Percentiles rank a stretch among this genome's conserved stretches.
These are phyloP conservation scores for Pantherophis alleghaniensis DNA, from an alignment of 2,797 vertebrate species.

Conservation along the genomic window DNA sequence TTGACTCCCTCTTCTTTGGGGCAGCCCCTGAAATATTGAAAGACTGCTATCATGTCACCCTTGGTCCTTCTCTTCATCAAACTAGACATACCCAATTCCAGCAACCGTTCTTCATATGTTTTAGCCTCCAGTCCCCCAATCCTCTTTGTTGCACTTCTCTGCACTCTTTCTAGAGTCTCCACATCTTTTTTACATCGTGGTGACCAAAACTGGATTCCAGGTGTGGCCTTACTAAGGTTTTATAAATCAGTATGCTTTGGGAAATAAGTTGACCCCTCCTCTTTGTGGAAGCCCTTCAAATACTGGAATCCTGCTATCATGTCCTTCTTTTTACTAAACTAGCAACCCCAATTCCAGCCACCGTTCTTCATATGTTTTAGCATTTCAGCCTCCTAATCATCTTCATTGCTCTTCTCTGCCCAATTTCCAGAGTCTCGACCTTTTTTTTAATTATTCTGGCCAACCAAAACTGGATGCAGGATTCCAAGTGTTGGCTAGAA, in stretches of 20 bases:
- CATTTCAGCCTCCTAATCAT: neutral
- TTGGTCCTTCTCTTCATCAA: fast-evolving
- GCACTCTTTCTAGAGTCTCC: neutral
- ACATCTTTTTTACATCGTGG: neutral
- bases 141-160: neutral
- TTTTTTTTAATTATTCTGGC: neutral
- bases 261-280: too few species aligned
- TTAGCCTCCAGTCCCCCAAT: neutral
- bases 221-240: neutral
- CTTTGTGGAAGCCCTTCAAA: neutral
- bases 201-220: neutral
- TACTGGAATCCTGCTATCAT: neutral
- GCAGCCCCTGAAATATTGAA: neutral
- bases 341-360: neutral
- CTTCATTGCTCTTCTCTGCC: neutral
- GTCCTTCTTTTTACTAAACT: too few species aligned
- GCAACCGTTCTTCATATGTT: neutral
- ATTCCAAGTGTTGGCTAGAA: neutral
- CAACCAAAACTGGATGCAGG: neutral
- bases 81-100: fast-evolving
- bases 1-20: too few species aligned
- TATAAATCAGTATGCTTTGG: neutral
- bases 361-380: fast-evolving
- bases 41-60: too few species aligned
- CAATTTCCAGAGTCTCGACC: neutral